Percentiles rank a stretch among this genome's conserved stretches.
Evolutionary conservation across 2,113 vertebrate species (phyloP).

Genomic region (Syrrhaptes paradoxus): DNA sequence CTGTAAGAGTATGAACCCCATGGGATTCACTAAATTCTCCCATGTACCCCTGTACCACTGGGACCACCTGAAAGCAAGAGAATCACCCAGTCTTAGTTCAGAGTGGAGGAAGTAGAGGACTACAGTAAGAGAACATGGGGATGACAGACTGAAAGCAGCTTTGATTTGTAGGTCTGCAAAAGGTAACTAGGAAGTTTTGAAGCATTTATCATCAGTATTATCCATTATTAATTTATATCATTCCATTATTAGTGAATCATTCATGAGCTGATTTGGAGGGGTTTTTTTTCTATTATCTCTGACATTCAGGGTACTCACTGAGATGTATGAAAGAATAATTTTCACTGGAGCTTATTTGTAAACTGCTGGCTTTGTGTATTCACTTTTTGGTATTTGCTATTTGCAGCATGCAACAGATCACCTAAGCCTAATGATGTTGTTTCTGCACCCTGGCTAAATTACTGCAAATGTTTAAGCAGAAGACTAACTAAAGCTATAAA

Average conservation of each 20-base stretch:
- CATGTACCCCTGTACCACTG: background rate
- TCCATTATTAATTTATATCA: background rate
- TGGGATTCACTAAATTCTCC: background rate
- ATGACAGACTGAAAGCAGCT: background rate
- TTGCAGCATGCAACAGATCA: background rate
- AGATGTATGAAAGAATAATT: background rate
- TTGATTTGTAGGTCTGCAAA: background rate
- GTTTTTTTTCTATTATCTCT: background rate
- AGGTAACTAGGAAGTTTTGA: background rate
- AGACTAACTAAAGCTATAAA: background rate
- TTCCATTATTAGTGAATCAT: background rate
- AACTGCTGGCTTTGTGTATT: background rate
- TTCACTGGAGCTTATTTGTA: background rate
- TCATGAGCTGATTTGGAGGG: background rate
- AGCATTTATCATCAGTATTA: background rate
- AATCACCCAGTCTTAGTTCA: background rate
- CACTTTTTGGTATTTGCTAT: background rate
- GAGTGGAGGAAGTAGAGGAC: background rate
- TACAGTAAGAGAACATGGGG: background rate
- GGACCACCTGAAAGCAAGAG: background rate
- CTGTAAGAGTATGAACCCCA: background rate
- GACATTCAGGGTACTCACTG: background rate
- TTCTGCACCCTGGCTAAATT: background rate
- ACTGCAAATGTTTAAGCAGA: background rate
- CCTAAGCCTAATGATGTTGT: background rate